Evolutionary conservation across 1,140 invertebrate species (phyloP), one percentile per base, ranked within the genome.

Genomic region (Trichomalopsis sarcophagae): DNA sequence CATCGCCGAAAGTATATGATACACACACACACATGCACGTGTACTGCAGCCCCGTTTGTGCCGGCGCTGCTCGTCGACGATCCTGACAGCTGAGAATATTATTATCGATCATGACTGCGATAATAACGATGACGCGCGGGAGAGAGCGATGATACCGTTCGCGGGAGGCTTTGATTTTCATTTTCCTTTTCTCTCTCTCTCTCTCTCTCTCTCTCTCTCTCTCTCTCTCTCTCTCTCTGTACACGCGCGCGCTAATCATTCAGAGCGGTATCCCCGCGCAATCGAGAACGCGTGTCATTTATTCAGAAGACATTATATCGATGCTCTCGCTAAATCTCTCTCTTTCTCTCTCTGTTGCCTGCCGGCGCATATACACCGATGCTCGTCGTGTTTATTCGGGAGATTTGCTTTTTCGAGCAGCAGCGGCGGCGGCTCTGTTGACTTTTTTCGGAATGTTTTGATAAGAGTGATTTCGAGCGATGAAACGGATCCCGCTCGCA

Each of bases 221-320:
- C 21, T 79, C 23, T n/a, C 10, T 69, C 27, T 27, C 27, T 27
- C 30, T 40, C 73, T 9, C 74, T 30, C 2, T 10, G 40, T 21
- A 75, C 9, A n/a, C 30, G 23, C 74, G 11, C 23, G 10, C 55
- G 50, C 44, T 78, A 83, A 76, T 62, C 62, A 44, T 17, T 27
- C 71, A 21, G n/a, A 55, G 9, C 10, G 30, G 21, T 73, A 73
- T 73, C 27, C 27, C 69, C 21, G 55, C 55, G 55, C 55, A 62
- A 62, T 33, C 69, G 30, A 27, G 69, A 0, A 33, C 69, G 73
- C 50, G 82, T 82, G 82, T 89, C 87, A 89, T 86, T 87, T 86
- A 85, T 81, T 78, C 47, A 71, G 50, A 62, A 50, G 66, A 55
- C 69, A 75, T 21, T 55, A 36, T 30, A 50, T 82, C 44, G 3